Conservation (phyloP, 2,797 vertebrate genomes). For the Pelochelys cantorii region DNA sequence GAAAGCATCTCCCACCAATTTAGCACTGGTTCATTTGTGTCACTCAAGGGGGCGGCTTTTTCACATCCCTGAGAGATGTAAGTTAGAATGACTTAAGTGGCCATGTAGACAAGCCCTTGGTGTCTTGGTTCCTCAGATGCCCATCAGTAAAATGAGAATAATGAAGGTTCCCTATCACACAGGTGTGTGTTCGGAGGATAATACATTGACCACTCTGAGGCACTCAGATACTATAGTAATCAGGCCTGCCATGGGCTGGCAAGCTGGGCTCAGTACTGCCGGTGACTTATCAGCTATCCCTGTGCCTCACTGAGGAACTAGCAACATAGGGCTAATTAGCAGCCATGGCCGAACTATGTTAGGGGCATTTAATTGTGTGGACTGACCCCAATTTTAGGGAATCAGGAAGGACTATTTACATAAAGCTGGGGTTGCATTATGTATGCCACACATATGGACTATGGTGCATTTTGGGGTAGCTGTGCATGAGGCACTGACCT, state of each 20-base stretch:
- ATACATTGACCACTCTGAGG: background rate
- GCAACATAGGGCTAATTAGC: background rate
- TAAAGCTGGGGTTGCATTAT: background rate
- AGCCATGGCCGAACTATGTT: background rate
- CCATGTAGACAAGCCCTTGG: background rate
- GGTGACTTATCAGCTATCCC: background rate
- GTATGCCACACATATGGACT: background rate
- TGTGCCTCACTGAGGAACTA: background rate
- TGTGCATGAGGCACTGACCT: too few species aligned
- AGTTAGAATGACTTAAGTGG: too few species aligned
- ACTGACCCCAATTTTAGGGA: background rate
- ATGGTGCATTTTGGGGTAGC: background rate
- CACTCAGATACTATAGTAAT: background rate
- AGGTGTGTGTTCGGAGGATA: background rate
- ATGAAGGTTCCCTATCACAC: background rate
- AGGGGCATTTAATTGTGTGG: background rate
- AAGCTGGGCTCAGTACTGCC: background rate
- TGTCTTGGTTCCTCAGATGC: background rate
- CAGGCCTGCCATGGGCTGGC: background rate
- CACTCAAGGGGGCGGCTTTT: too few species aligned
- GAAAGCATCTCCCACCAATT: too few species aligned
- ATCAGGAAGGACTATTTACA: background rate
- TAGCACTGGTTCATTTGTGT: too few species aligned
- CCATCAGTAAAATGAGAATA: background rate
- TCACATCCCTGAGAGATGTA: too few species aligned